Conservation (phyloP, 2,797 vertebrate genomes). For the Lagodon rhomboides region DNA sequence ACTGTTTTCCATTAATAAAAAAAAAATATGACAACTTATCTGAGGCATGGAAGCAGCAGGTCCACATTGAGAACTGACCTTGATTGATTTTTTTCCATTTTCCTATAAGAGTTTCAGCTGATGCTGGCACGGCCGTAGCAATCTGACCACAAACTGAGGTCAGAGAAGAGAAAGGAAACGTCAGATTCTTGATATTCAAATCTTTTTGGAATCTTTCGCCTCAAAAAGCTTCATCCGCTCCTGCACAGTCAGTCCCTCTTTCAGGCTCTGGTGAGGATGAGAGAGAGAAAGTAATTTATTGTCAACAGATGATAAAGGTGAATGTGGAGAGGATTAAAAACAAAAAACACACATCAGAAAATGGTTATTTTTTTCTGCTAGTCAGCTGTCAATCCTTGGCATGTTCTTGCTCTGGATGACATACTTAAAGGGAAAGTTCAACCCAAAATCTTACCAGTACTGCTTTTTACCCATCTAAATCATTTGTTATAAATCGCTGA, state of each 20-base stretch:
- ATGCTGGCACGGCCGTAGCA: conserved; percentile 36
- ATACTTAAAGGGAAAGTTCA: neutral
- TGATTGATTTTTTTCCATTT: conserved; percentile 10
- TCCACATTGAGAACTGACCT: conserved; percentile 45
- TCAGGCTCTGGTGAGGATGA: conserved; percentile 91
- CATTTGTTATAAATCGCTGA: no score
- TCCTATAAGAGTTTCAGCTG: conserved; percentile 38
- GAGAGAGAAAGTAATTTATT: neutral
- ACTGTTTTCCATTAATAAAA: conserved; percentile 34
- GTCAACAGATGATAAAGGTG: neutral
- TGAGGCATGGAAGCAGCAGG: conserved; percentile 58
- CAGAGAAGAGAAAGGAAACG: conserved; percentile 25
- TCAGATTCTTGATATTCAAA: conserved; percentile 77
- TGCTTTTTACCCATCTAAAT: no score
- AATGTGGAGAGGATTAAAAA: neutral
- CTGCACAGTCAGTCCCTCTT: conserved; percentile 98
- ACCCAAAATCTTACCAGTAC: no score
- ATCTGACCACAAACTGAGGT: conserved; percentile 31
- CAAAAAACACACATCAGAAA: neutral
- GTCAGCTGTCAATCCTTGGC: neutral
- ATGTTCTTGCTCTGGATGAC: neutral
- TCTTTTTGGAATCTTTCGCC: conserved; percentile 96
- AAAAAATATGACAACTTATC: conserved; percentile 41
- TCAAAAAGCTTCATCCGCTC: conserved; percentile 98
- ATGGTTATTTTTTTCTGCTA: neutral